Conservation (phyloP, 2,113 vertebrate genomes). For the Syrrhaptes paradoxus region DNA sequence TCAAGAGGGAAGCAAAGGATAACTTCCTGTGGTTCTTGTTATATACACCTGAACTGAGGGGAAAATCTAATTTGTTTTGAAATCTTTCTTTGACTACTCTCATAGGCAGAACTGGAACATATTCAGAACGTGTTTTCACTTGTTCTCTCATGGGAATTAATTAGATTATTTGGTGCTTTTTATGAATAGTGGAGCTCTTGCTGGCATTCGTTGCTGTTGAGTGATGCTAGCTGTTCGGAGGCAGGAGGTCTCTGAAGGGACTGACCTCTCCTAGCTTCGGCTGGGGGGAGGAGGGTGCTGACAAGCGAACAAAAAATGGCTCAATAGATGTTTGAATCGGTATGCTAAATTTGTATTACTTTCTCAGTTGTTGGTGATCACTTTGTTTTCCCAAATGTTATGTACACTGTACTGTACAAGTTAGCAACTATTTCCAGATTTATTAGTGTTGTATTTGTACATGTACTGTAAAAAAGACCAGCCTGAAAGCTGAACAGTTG, state of each 20-base stretch:
- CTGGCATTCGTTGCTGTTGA: background rate
- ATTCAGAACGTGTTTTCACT: background rate
- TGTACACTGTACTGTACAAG: background rate
- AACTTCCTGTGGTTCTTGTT: background rate
- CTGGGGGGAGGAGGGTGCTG: background rate
- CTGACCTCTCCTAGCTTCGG: background rate
- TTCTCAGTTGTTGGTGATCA: background rate
- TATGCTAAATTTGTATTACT: background rate
- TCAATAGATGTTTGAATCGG: background rate
- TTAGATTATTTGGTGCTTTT: background rate
- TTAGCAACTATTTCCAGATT: background rate
- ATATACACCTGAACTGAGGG: background rate
- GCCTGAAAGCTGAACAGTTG: slow-evolving; percentile 68
- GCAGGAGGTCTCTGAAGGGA: background rate
- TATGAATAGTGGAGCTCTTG: background rate
- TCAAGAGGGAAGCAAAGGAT: background rate
- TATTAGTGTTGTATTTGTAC: background rate
- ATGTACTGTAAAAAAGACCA: slow-evolving; percentile 5
- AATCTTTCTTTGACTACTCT: background rate
- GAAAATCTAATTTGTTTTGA: background rate
- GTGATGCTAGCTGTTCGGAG: background rate
- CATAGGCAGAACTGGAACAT: background rate
- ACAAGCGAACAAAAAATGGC: background rate
- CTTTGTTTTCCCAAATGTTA: background rate
- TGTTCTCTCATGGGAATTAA: background rate